These are phyloP conservation scores for Toxotes jaculatrix DNA, from an alignment of 2,113 vertebrate species.

Conservation along the genomic window DNA sequence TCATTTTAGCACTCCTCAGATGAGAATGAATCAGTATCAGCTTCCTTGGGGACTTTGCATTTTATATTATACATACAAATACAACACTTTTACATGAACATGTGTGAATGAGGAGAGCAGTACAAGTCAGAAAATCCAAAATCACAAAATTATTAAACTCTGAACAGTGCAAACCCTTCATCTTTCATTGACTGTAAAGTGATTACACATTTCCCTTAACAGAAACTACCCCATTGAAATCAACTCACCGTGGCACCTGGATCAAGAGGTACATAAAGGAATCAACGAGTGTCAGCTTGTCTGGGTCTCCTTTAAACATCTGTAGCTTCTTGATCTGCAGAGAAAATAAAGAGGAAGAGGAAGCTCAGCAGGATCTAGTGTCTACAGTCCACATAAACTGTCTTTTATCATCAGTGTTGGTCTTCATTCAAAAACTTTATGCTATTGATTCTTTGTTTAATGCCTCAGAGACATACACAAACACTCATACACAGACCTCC, in stretches of 20 bases:
- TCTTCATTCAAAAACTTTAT: constrained; percentile 8
- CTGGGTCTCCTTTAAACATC: constrained; percentile 90
- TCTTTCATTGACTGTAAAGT: constrained; percentile 19
- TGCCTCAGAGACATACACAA: background rate
- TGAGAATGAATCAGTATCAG: background rate
- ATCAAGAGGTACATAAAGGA: constrained; percentile 95
- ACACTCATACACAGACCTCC: constrained; percentile 85
- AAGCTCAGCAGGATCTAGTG: constrained; percentile 42
- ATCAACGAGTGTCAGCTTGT: constrained; percentile 95
- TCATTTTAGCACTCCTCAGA: too few relatives aligned
- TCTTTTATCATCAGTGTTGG: constrained; percentile 20
- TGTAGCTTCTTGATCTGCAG: constrained; percentile 92
- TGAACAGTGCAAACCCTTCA: background rate
- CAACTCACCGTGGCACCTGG: constrained; percentile 94
- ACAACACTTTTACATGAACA: background rate
- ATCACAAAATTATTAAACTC: too few relatives aligned
- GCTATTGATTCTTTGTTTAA: constrained; percentile 21
- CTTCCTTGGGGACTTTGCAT: too few relatives aligned
- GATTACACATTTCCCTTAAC: constrained; percentile 28
- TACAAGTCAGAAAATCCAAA: too few relatives aligned
- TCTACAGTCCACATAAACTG: constrained; percentile 12
- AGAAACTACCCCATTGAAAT: constrained; percentile 13
- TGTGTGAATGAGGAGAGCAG: background rate
- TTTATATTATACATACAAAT: background rate
- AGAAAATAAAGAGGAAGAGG: constrained; percentile 31